A percentile compares a stretch with the other conserved stretches of the same genome.
Conservation (phyloP, 2,888 invertebrate species). For the Hydraecia micacea region DNA sequence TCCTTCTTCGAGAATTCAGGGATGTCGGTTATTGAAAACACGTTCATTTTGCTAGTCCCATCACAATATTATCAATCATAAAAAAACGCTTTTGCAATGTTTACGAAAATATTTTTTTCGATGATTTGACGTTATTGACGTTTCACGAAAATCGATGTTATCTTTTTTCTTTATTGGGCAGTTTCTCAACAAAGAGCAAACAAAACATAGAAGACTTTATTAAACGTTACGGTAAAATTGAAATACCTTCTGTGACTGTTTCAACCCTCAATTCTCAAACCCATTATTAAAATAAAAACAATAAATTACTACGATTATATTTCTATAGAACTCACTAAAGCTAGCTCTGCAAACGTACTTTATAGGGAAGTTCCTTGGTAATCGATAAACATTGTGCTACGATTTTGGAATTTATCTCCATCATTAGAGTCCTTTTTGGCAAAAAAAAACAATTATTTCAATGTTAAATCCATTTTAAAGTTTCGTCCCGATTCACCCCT, state of each 20-base stretch:
- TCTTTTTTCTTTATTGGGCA: not conserved
- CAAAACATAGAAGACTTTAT: not conserved
- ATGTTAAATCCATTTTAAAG: no score
- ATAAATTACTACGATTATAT: not conserved
- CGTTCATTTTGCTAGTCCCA: slow-evolving; percentile 76
- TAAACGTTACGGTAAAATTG: no score
- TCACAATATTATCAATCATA: slow-evolving; percentile 71
- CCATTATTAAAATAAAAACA: not conserved
- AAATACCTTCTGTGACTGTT: not conserved
- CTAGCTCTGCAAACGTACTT: slow-evolving; percentile 9
- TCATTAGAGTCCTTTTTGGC: no score
- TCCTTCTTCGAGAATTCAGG: slow-evolving; percentile 87
- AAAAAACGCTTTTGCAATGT: slow-evolving; percentile 37
- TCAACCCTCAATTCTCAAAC: not conserved
- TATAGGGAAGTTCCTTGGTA: not conserved
- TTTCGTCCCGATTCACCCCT: no score
- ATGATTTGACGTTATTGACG: slow-evolving; percentile 13
- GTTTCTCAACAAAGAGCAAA: not conserved
- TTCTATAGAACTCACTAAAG: not conserved
- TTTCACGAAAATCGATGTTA: slow-evolving; percentile 13
- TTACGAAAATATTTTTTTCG: slow-evolving; percentile 25
- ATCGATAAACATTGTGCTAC: not conserved
- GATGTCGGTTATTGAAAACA: slow-evolving; percentile 82
- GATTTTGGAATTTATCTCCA: not conserved
- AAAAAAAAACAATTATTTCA: no score